Conservation (phyloP, 2,888 invertebrate species). For the Dryobota labecula region DNA sequence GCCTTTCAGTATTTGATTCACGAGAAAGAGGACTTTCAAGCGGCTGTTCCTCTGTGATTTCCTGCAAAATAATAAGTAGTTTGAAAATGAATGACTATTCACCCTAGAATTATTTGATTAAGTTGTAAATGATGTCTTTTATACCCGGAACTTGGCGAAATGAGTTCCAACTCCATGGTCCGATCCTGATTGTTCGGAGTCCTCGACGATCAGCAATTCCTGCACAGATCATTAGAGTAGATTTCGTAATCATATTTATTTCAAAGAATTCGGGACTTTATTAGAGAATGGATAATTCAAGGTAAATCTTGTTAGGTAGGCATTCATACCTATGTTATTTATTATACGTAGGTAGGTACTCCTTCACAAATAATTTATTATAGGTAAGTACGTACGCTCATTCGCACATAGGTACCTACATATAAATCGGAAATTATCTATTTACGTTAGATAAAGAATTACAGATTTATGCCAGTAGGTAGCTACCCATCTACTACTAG, state of each 20-base stretch:
- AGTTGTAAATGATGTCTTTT: neutral
- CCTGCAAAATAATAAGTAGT: conserved; percentile 19
- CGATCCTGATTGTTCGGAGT: conserved; percentile 22
- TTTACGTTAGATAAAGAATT: neutral
- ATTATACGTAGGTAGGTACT: no score
- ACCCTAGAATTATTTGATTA: neutral
- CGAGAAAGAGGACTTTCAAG: conserved; percentile 10
- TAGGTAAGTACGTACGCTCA: no score
- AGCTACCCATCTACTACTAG: neutral
- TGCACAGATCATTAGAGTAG: neutral
- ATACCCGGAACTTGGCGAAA: conserved; percentile 3
- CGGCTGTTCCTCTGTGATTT: conserved; percentile 8
- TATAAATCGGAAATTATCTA: no score
- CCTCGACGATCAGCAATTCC: conserved; percentile 26
- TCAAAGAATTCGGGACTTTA: neutral
- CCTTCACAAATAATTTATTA: neutral
- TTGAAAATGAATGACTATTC: neutral
- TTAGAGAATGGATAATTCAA: neutral
- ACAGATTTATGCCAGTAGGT: neutral
- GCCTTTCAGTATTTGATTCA: conserved; percentile 16
- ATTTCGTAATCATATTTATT: neutral
- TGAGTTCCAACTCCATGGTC: neutral
- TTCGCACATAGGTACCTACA: no score
- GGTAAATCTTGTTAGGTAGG: neutral
- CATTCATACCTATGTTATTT: neutral